Base-by-base conservation (phyloP, 2,113 vertebrate species). In the Triplophysa siluroides region DNA sequence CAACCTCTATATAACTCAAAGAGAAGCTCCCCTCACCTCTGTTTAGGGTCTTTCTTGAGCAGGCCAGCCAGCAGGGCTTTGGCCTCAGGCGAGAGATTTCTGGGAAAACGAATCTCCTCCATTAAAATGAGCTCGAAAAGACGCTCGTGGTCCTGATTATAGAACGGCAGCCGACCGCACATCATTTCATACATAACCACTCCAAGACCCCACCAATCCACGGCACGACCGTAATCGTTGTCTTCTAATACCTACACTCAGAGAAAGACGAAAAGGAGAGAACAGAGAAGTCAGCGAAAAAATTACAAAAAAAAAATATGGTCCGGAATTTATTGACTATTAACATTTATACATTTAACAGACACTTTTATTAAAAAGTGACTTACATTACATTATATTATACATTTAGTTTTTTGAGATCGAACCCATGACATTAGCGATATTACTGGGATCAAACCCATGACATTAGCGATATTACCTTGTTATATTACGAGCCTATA, bases 101-200 rank as follows among this genome's bases (percentile, higher is more conserved):
- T 93, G 79, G 97, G 97, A 83, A 99, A 98, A 86, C 97, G 96
- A 89, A 99, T 99, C 87, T 99, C 97, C 86, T 99, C 97, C 97
- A 99, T 98, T 74, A 99, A 91, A 87, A 99, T 99, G 23, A 98
- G 92, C 89, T 99, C 97, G 89, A 99, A 99, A 18, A 99, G 93
- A 43, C 97, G 96, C 91, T 99, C 97, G 0, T 99, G 97, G 88
- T 99, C 97, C 90, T 99, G 97, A 88, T 98, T 98, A 90, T 98
- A 98, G 91, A 98, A 98, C 11, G 97, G 97, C 73, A 98, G 92
- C 66, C 97, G 94, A 1, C 97, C 97, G 0, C 97, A 98, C 94
- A 96, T 94, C 97, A 98, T 98, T 90, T 98, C 96, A 4, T 98
- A 98, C 96, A 97, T 98, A 83, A 98, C 96, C 83, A 98, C 97